Evolutionary conservation across 2,113 vertebrate species (phyloP).

Genomic region (Miniopterus natalensis): DNA sequence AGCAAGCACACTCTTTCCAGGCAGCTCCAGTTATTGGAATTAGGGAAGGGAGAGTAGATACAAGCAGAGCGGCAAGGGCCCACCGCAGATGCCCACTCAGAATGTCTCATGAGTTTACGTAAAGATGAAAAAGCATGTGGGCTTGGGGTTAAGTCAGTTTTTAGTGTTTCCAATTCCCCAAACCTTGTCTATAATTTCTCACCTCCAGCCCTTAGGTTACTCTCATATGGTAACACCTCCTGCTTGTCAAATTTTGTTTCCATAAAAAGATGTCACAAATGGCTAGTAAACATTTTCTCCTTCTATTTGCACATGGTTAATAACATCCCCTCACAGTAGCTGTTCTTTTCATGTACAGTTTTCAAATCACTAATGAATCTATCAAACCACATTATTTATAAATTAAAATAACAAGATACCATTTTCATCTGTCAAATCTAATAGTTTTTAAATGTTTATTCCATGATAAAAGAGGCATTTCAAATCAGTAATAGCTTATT

Average conservation of each 20-base stretch:
- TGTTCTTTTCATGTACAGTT: neutral
- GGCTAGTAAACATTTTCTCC: neutral
- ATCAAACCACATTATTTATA: neutral
- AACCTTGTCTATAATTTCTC: neutral
- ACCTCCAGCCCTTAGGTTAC: neutral
- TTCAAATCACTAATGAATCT: neutral
- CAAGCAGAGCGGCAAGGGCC: neutral
- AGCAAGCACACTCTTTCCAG: neutral
- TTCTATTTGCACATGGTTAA: neutral
- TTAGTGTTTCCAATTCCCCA: neutral
- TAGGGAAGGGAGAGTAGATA: neutral
- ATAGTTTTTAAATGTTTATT: neutral
- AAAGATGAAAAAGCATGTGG: neutral
- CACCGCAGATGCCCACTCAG: neutral
- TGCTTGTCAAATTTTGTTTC: neutral
- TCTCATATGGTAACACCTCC: neutral
- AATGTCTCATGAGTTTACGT: neutral
- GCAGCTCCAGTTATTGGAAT: neutral
- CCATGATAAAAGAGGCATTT: neutral
- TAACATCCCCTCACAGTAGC: neutral
- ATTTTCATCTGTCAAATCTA: neutral
- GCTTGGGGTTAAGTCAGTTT: neutral
- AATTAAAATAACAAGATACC: conserved; percentile 39
- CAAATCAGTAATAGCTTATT: neutral
- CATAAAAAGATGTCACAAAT: neutral